Conservation (phyloP, 2,888 invertebrate genomes). For the Rosalia funebris region DNA sequence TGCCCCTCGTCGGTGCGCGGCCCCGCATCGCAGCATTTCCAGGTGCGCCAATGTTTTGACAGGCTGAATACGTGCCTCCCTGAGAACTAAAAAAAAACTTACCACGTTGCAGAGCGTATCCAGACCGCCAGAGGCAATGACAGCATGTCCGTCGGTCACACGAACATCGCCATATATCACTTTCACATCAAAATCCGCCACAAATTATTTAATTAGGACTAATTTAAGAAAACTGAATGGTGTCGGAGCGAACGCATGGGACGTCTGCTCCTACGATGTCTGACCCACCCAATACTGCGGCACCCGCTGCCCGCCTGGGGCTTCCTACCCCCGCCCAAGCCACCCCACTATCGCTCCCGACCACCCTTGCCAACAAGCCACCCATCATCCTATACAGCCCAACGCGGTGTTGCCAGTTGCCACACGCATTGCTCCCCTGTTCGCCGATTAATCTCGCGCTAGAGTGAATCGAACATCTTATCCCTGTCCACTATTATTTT, state of each 20-base stretch:
- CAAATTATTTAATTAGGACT: conserved; percentile 30
- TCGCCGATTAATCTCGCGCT: conserved; percentile 8
- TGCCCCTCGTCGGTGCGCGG: neutral
- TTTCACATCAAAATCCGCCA: conserved; percentile 30
- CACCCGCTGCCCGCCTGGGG: conserved; percentile 64
- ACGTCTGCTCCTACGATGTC: conserved; percentile 60
- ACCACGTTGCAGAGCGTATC: conserved; percentile 40
- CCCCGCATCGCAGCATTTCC: neutral
- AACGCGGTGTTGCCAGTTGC: conserved; percentile 43
- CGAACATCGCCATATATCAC: too few relatives aligned
- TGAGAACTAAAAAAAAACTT: conserved; percentile 32
- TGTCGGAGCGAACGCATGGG: conserved; percentile 48
- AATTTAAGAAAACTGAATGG: conserved; percentile 38
- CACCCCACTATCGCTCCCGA: conserved; percentile 61
- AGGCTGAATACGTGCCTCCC: neutral
- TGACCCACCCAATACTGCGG: conserved; percentile 66
- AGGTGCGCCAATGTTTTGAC: conserved; percentile 10
- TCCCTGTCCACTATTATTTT: too few relatives aligned
- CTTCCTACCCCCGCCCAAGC: conserved; percentile 62
- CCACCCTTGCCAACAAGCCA: conserved; percentile 41
- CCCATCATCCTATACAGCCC: conserved; percentile 37
- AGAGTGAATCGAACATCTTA: too few relatives aligned
- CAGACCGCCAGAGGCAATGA: conserved; percentile 39
- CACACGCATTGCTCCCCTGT: conserved; percentile 36
- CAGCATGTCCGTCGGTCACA: conserved; percentile 32